phyloP scores from a whole-genome alignment of 2,888 invertebrate genomes.

The Linyphia triangularis region DNA sequence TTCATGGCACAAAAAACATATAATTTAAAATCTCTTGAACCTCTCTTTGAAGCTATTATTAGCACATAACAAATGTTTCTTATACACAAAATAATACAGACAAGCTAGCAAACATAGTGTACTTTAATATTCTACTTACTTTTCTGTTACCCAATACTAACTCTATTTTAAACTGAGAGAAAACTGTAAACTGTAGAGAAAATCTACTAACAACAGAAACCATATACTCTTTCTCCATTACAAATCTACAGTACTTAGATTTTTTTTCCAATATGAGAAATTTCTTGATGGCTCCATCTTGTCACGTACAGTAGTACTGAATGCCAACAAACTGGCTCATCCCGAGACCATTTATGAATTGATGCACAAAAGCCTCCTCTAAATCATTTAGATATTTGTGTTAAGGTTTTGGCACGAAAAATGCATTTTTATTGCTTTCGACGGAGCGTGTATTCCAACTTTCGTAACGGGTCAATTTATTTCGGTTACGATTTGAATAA shows the following conservation, averaged over 20 bases:
- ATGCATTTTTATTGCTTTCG: constrained; percentile 17
- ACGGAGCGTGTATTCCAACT: constrained; percentile 1
- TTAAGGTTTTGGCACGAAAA: background rate
- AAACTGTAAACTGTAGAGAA: too few species aligned
- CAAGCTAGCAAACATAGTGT: too few species aligned
- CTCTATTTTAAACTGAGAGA: too few species aligned
- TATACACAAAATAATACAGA: too few species aligned
- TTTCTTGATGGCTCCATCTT: background rate
- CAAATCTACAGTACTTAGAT: background rate
- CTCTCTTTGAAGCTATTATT: too few species aligned
- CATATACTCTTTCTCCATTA: background rate
- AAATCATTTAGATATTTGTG: constrained; percentile 28
- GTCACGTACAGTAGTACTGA: constrained; percentile 13
- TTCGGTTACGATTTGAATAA: background rate
- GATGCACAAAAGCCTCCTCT: constrained; percentile 5
- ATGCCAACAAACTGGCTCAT: background rate
- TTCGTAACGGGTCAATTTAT: constrained; percentile 5
- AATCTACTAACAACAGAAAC: too few species aligned
- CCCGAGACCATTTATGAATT: background rate
- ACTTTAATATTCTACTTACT: too few species aligned
- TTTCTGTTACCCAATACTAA: too few species aligned
- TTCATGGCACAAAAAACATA: too few species aligned
- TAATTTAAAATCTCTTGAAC: too few species aligned
- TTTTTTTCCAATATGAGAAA: background rate
- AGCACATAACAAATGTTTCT: too few species aligned